Percentiles rank a stretch among this genome's conserved stretches.
Evolutionary conservation across 2,888 invertebrate genomes (phyloP).

Genomic region (Lasiommata megera): DNA sequence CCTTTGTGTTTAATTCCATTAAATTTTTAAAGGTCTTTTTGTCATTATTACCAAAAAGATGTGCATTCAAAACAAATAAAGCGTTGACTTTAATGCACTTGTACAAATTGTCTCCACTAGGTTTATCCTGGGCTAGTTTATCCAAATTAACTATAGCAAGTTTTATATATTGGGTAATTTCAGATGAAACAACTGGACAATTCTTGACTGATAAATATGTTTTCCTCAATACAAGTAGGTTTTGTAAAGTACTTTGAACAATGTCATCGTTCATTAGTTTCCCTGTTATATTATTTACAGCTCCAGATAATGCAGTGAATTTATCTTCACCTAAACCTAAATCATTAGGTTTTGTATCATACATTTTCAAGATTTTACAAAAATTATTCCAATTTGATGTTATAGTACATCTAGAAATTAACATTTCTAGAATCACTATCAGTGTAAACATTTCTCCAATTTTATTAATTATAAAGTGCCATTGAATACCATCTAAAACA

Average conservation of each 20-base stretch:
- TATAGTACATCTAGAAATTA: conserved; percentile 67
- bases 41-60: conserved; percentile 89
- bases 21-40: conserved; percentile 87
- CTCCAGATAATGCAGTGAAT: conserved; percentile 85
- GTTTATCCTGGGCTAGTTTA: conserved; percentile 71
- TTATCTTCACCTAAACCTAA: conserved; percentile 83
- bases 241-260: conserved; percentile 81
- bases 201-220: conserved; percentile 72
- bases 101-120: conserved; percentile 74
- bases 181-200: conserved; percentile 71
- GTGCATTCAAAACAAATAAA: conserved; percentile 84
- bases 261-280: conserved; percentile 86
- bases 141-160: conserved; percentile 84
- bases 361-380: conserved; percentile 86
- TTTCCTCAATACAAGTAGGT: conserved; percentile 58
- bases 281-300: conserved; percentile 85
- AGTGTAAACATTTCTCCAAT: conserved; percentile 85
- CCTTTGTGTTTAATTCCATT: conserved; percentile 89
- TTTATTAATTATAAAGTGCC: conserved; percentile 75
- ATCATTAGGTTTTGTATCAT: conserved; percentile 83
- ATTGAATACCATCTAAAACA: conserved; percentile 68
- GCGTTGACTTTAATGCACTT: conserved; percentile 85
- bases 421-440: conserved; percentile 84
- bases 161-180: conserved; percentile 85
- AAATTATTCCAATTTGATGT: conserved; percentile 88